Evolutionary conservation across 1,140 invertebrate genomes (phyloP), one percentile per base, ranked within the genome.

Genomic region (Oreohelix idahoensis): DNA sequence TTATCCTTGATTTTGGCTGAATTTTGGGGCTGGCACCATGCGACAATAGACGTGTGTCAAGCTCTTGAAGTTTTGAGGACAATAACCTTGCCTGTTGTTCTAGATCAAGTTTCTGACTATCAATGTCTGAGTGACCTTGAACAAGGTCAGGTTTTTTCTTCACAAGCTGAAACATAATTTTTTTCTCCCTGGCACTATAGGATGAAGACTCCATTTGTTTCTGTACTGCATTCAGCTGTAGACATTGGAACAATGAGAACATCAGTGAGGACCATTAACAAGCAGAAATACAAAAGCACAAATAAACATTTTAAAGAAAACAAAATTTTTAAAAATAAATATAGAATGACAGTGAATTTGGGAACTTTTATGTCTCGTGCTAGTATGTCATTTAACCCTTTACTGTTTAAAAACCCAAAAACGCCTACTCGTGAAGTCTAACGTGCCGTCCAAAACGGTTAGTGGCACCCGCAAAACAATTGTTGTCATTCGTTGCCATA

Each of bases 101-200:
- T 15, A 79, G 58, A 2, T 79, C 78, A 1, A 58, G 39, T 70
- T n/a, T 15, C 5, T 42, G 78, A n/a, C 78, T 11, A 17, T 38
- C 29, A 69, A 8, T 29, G 39, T 69, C 58, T 29, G 32, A 38
- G n/a, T 66, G 78, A 10, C 76, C 51, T 78, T 53, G 20, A 36
- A 79, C 78, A 29, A 79, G 58, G 35, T 79, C 78, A 4, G 78
- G 78, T 79, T 70, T 66, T 20, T 69, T 66, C 20, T 58, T 29
- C 13, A 4, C 63, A 51, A 51, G 45, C 32, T 15, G 45, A 45
- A 79, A 79, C 8, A 66, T 39, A 29, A 29, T 36, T 35, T 79
- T 79, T 29, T 70, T 79, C 0, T 79, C 78, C 29, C n/a, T 79
- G 32, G 58, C 17, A 17, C n/a, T 39, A 29, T 26, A 29, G 23